Conservation (phyloP, 2,797 vertebrate genomes). For the Monodelphis domestica region DNA sequence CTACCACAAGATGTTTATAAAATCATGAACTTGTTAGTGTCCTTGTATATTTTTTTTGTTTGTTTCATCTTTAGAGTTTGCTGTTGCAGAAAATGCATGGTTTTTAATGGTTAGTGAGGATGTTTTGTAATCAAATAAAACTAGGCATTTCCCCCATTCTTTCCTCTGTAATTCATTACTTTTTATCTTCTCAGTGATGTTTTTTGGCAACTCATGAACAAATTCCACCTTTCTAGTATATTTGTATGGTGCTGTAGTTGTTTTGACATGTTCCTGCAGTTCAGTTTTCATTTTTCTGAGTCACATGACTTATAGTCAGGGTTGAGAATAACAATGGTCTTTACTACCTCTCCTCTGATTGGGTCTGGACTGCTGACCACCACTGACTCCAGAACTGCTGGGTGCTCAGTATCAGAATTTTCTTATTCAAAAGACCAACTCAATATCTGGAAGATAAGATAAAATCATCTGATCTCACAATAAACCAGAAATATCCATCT, state of each 20-base stretch:
- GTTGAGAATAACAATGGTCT: slow-evolving; percentile 89
- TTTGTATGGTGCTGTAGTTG: slow-evolving; percentile 89
- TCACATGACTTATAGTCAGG: slow-evolving; percentile 82
- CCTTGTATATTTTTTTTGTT: too few species aligned
- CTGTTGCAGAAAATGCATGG: too few species aligned
- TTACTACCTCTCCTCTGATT: slow-evolving; percentile 91
- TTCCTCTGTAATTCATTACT: too few species aligned
- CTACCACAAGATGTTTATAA: too few species aligned
- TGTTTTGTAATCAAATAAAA: too few species aligned
- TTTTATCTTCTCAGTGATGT: too few species aligned
- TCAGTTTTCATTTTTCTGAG: slow-evolving; percentile 83
- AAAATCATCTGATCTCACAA: slow-evolving; percentile 89
- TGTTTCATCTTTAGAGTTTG: too few species aligned
- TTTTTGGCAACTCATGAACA: too few species aligned
- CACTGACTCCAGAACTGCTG: slow-evolving; percentile 88
- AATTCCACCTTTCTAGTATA: slow-evolving; percentile 92
- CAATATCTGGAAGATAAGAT: slow-evolving; percentile 91
- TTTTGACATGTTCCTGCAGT: slow-evolving; percentile 89
- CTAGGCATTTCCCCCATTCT: too few species aligned
- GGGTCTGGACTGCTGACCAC: slow-evolving; percentile 90
- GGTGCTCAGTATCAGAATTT: slow-evolving; percentile 88
- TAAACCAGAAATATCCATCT: slow-evolving; percentile 91
- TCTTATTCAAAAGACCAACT: slow-evolving; percentile 91
- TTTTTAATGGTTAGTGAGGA: too few species aligned
- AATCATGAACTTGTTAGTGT: too few species aligned